phyloP scores from a whole-genome alignment of 2,113 vertebrate genomes.

The Ariopsis seemanni region DNA sequence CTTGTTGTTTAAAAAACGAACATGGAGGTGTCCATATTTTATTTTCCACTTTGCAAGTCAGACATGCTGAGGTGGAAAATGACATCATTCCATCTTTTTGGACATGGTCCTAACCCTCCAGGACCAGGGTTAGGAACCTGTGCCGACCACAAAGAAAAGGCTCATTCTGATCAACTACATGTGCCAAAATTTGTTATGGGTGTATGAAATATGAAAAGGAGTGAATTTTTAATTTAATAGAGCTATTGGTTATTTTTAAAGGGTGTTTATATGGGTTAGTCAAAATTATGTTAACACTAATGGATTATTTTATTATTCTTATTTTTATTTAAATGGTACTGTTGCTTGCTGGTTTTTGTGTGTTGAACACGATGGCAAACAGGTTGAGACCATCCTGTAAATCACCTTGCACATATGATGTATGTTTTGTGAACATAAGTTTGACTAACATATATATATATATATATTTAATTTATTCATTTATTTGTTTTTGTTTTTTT shows the following conservation, averaged over 20 bases:
- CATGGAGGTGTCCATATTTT: neutral
- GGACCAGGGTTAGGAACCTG: neutral
- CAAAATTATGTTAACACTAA: too few species aligned
- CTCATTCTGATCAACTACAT: neutral
- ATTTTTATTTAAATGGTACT: too few species aligned
- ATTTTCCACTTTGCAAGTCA: too few species aligned
- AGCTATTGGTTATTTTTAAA: neutral
- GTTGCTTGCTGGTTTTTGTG: too few species aligned
- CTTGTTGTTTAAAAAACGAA: neutral
- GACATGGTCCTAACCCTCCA: neutral
- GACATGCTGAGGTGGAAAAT: neutral
- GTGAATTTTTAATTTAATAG: neutral
- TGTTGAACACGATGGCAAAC: too few species aligned
- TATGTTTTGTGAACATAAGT: too few species aligned
- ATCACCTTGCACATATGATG: too few species aligned
- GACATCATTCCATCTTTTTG: neutral
- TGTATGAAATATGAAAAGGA: neutral
- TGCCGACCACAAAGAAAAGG: too few species aligned
- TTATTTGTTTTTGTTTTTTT: constrained; percentile 40
- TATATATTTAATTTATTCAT: neutral
- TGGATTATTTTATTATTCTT: too few species aligned
- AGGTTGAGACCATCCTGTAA: too few species aligned
- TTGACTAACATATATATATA: neutral
- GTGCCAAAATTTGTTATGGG: neutral
- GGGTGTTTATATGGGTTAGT: neutral